Conservation (phyloP, 64 coral and sea anemone genomes). For the Porites lutea region DNA sequence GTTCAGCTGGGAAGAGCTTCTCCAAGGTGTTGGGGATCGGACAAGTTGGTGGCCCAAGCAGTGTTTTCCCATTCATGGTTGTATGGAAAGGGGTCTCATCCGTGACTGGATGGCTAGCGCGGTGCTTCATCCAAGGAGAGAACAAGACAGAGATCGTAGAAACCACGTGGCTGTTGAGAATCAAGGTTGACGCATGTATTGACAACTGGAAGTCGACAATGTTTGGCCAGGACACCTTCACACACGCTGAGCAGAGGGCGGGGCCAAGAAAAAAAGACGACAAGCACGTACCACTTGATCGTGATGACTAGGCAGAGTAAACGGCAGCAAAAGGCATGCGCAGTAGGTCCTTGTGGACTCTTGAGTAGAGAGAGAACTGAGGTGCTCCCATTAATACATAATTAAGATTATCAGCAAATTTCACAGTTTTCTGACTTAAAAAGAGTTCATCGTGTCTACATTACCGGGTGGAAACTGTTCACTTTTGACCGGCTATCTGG, state of each 20-base stretch:
- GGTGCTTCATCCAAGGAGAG: conserved; percentile 87
- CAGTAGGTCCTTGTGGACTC: no score
- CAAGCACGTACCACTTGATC: conserved; percentile 65
- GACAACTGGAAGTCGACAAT: conserved; percentile 93
- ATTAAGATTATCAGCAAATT: no score
- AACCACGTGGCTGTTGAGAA: conserved; percentile 80
- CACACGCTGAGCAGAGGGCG: conserved; percentile 53
- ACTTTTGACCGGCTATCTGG: no score
- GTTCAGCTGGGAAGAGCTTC: conserved; percentile 73
- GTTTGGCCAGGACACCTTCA: conserved; percentile 78
- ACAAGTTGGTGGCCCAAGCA: conserved; percentile 51
- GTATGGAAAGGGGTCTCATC: conserved; percentile 79
- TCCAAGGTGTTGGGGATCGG: conserved; percentile 80
- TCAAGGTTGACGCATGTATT: conserved; percentile 57
- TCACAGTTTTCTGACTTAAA: no score
- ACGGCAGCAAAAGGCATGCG: not conserved
- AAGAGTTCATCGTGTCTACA: no score
- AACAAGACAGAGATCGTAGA: conserved; percentile 90
- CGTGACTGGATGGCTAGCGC: conserved; percentile 92
- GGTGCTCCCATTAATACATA: no score
- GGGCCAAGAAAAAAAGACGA: conserved; percentile 76
- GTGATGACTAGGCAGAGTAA: conserved; percentile 51
- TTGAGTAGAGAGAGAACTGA: no score
- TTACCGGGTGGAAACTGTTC: no score
- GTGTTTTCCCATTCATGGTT: conserved; percentile 88